Evolutionary conservation across 2,797 vertebrate species (phyloP), one percentile per base, ranked within the genome.

Genomic region (Ambastaia sidthimunki): DNA sequence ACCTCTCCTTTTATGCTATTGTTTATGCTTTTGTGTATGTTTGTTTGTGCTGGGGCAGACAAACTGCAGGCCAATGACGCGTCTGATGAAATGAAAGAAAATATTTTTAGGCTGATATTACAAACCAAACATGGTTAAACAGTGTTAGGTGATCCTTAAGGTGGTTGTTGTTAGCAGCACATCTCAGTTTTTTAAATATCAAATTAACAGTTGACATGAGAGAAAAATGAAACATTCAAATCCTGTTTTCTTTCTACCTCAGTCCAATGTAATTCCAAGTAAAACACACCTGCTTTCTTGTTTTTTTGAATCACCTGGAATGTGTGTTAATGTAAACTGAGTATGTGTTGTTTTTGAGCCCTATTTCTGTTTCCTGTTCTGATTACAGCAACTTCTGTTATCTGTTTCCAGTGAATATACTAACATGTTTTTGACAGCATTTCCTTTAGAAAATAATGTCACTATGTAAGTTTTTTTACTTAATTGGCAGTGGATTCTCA

Each of bases 401-500:
- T 21, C 12, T 60, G 23, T 15, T 60, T 28, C 6, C 2, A 60
- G 5, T 60, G 12, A 25, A 60, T 60, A 4, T 59, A 59, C 48
- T 18, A 15, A 4, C 2, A 50, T 18, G 48, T 4, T 16, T 50
- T 50, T 50, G 16, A 15, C 57, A 59, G 57, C 21, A 25, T 23
- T 5, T 25, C 15, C 13, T 25, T 60, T 25, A 59, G 52, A 12
- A 6, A 3, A 57, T 59, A 0, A 11, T 11, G 28, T 21, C 7
- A 57, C 47, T 31, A 12, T 50, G 50, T 65, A 12, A 4, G 12
- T 5, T 4, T 41, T 1, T 65, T 80, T 73, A 16, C 25, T 72
- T 19, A 19, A 48, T 78, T 80, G 7, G 78, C 92, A 99, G 98
- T 50, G 96, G 95, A 55, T 92, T 99, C 89, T 98, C 97, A 7